Conservation (phyloP, 2,113 vertebrate genomes). For the Rhinopomastus cyanomelas region DNA sequence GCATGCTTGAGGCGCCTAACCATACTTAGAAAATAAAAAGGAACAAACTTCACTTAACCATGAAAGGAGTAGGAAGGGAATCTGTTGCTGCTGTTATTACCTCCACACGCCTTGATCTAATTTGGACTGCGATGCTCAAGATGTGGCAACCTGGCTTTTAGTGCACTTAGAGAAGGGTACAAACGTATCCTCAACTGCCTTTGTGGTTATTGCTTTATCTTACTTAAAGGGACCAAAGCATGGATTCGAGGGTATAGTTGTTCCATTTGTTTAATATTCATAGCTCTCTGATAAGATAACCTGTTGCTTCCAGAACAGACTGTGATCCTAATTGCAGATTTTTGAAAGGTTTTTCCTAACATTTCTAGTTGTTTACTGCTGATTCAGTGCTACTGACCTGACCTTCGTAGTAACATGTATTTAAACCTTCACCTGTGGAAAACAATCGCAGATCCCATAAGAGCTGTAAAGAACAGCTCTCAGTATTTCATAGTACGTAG, state of each 20-base stretch:
- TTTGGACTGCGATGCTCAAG: conserved; percentile 37
- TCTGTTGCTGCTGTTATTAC: conserved; percentile 54
- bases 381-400: not conserved
- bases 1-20: conserved; percentile 59
- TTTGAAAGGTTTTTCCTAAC: not conserved
- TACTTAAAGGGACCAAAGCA: not conserved
- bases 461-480: not conserved
- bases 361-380: not conserved
- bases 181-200: not conserved
- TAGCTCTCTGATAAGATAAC: not conserved
- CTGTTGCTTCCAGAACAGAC: not conserved
- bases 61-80: conserved; percentile 53
- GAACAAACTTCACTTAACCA: conserved; percentile 67
- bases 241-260: not conserved
- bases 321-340: not conserved
- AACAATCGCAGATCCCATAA: not conserved
- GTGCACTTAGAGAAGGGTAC: not conserved
- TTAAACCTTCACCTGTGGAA: not conserved
- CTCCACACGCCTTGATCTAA: conserved; percentile 37
- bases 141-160: not conserved
- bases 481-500: rapidly evolving
- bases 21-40: conserved; percentile 67
- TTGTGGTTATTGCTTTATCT: not conserved
- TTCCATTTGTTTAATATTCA: not conserved
- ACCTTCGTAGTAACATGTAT: rapidly evolving